phyloP scores from a whole-genome alignment of 53 echinoderm and acorn worm genomes.

The Paracentrotus lividus region DNA sequence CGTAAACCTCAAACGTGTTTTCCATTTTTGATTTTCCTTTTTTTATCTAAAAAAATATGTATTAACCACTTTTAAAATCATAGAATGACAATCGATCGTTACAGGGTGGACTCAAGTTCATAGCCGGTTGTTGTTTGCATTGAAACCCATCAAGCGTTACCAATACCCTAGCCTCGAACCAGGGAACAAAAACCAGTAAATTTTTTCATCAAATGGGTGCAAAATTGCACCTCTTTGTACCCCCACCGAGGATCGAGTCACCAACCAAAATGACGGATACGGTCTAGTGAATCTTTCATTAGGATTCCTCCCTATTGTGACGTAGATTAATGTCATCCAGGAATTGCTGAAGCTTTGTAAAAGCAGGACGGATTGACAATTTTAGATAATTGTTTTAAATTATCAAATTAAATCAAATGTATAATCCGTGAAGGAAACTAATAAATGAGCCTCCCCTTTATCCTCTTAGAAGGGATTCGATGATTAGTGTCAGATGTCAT shows the following conservation, averaged over 20 bases:
- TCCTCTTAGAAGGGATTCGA: too few species aligned
- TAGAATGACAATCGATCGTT: background rate
- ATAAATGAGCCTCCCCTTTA: too few species aligned
- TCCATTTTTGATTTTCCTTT: background rate
- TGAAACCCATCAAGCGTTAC: background rate
- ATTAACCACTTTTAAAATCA: background rate
- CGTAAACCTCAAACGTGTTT: background rate
- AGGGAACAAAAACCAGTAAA: background rate
- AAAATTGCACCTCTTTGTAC: background rate
- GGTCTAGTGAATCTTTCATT: background rate
- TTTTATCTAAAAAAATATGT: background rate
- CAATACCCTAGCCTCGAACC: background rate
- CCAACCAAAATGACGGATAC: background rate
- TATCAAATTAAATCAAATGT: too few species aligned
- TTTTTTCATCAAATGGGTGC: background rate
- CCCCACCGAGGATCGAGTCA: slow-evolving; percentile 23
- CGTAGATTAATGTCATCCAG: background rate
- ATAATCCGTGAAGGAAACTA: too few species aligned
- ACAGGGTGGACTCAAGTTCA: slow-evolving; percentile 16
- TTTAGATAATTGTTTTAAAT: background rate
- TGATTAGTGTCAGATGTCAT: too few species aligned
- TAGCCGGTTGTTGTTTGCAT: slow-evolving; percentile 13
- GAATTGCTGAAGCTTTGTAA: background rate
- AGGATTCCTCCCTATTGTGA: background rate
- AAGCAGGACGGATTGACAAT: background rate